Conservation (phyloP, 1,140 invertebrate species). For the Drosophila simulans region DNA sequence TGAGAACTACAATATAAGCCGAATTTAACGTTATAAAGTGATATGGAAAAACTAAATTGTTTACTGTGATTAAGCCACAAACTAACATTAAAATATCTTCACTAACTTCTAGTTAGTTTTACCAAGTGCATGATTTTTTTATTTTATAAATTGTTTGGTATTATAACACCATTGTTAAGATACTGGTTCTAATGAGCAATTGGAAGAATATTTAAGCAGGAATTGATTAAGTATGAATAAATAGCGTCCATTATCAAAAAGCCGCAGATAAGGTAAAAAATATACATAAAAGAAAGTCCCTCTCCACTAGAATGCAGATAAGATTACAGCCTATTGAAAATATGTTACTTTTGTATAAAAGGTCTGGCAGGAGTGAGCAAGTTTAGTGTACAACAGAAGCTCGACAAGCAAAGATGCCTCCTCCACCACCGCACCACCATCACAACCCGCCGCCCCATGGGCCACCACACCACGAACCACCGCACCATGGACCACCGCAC, state of each 20-base stretch:
- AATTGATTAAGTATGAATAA: no score
- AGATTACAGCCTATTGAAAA: not conserved
- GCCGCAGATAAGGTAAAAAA: no score
- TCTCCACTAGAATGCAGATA: no score
- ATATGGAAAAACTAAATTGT: not conserved
- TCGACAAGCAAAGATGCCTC: not conserved
- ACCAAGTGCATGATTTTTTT: no score
- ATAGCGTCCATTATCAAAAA: no score
- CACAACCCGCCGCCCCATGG: constrained; percentile 24
- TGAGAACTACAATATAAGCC: constrained; percentile 3
- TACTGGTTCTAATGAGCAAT: no score
- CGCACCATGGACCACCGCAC: constrained; percentile 30
- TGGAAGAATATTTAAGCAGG: no score
- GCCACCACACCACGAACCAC: constrained; percentile 28
- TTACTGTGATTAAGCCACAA: not conserved
- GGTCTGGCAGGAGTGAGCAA: not conserved
- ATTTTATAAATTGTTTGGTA: no score
- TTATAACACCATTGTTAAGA: no score
- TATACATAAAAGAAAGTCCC: no score
- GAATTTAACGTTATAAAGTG: not conserved
- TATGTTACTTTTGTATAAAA: not conserved
- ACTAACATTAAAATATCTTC: not conserved
- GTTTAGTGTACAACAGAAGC: not conserved
- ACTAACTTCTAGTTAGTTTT: no score
- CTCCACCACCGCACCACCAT: constrained; percentile 20